Evolutionary conservation across 2,113 vertebrate genomes (phyloP).

Genomic region (Prunella fulvescens): DNA sequence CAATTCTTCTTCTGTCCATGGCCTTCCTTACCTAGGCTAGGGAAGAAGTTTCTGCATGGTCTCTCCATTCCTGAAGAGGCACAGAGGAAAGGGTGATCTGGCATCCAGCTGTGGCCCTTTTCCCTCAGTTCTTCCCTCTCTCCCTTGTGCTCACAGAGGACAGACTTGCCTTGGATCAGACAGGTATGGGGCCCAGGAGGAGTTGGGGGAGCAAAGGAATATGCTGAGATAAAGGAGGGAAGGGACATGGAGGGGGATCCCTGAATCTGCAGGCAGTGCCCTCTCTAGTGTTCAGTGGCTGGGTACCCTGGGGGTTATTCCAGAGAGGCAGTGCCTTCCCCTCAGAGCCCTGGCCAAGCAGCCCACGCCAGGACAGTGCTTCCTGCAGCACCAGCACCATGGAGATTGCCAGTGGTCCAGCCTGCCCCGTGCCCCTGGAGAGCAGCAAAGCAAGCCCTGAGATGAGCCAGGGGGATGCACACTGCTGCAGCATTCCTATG

Average conservation of each 20-base stretch:
- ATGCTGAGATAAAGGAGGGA: neutral
- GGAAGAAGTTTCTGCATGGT: neutral
- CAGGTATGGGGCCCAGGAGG: neutral
- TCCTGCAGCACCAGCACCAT: neutral
- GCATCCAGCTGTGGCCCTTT: neutral
- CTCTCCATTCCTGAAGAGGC: neutral
- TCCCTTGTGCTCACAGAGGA: neutral
- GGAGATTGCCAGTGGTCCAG: neutral
- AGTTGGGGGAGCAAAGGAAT: neutral
- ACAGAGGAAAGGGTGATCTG: neutral
- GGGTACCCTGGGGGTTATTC: fast-evolving
- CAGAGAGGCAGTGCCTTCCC: neutral
- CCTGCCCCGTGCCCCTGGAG: fast-evolving
- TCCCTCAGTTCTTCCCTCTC: neutral
- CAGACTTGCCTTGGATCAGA: neutral
- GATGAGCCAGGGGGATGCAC: fast-evolving
- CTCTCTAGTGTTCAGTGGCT: neutral
- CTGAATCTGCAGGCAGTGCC: neutral
- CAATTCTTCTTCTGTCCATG: neutral
- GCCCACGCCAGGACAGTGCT: fast-evolving
- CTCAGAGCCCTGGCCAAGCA: fast-evolving
- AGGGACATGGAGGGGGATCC: neutral
- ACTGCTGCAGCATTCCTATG: neutral
- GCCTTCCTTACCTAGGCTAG: neutral
- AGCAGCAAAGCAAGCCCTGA: neutral